Evolutionary conservation across 2,797 vertebrate genomes (phyloP).

Genomic region (Lagocephalus sceleratus): DNA sequence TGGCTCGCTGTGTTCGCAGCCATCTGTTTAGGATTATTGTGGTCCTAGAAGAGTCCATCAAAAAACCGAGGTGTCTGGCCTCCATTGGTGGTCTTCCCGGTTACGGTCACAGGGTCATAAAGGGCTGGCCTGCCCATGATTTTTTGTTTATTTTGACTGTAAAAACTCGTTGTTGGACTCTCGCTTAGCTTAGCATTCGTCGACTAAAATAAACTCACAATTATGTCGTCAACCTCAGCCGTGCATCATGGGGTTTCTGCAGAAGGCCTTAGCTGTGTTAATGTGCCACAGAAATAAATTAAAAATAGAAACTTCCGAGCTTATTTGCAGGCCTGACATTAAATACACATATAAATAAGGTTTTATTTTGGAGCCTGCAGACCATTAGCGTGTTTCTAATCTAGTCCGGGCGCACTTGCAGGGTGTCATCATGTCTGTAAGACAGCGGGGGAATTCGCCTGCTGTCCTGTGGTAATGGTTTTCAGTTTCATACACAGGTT

Average conservation of each 20-base stretch:
- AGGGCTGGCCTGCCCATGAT: constrained; percentile 15
- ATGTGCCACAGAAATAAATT: too few species aligned
- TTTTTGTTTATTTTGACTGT: too few species aligned
- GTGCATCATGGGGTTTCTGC: too few species aligned
- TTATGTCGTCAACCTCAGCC: too few species aligned
- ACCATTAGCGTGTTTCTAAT: constrained; percentile 26
- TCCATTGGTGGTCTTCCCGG: constrained; percentile 28
- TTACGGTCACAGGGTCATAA: constrained; percentile 10
- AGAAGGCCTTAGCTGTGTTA: too few species aligned
- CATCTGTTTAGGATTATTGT: constrained; percentile 58
- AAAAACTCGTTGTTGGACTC: neutral
- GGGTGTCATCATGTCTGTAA: constrained; percentile 9
- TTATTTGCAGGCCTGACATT: constrained; percentile 5
- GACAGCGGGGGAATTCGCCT: constrained; percentile 38
- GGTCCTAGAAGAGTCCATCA: constrained; percentile 33
- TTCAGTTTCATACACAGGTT: constrained; percentile 44
- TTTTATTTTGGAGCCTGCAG: constrained; percentile 22
- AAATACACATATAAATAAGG: constrained; percentile 18
- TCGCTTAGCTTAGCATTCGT: too few species aligned
- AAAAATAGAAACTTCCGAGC: too few species aligned
- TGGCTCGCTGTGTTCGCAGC: constrained; percentile 31
- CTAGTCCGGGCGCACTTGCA: constrained; percentile 24
- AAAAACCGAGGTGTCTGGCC: constrained; percentile 27
- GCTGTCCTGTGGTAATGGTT: constrained; percentile 31
- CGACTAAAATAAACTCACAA: too few species aligned